A percentile compares a stretch with the other conserved stretches of the same genome.
Evolutionary conservation across 2,113 vertebrate species (phyloP).

Genomic region (Lates calcarifer): DNA sequence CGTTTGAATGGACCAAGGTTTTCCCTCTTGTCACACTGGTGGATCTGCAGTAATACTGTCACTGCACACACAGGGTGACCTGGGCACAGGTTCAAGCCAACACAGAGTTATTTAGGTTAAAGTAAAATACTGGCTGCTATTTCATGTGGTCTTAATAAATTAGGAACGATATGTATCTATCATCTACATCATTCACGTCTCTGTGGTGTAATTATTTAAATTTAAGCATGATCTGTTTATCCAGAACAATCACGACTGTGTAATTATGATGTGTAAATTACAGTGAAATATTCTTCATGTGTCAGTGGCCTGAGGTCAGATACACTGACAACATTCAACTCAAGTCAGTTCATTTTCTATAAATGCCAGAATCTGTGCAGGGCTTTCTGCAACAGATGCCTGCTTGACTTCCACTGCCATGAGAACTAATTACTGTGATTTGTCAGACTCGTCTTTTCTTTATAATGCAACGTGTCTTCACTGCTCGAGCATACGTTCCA

Average conservation of each 20-base stretch:
- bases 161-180: no score
- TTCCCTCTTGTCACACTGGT: not conserved
- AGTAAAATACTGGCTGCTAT: not conserved
- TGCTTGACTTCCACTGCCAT: not conserved
- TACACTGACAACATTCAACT: not conserved
- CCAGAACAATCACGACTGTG: not conserved
- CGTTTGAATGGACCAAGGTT: slow-evolving; percentile 2
- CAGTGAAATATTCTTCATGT: not conserved
- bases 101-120: not conserved
- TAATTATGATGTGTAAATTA: not conserved
- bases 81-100: not conserved
- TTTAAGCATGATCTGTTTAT: not conserved
- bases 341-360: not conserved
- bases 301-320: not conserved
- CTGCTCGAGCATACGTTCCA: not conserved
- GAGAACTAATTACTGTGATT: not conserved
- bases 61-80: not conserved
- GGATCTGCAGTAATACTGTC: not conserved
- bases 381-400: not conserved
- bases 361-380: not conserved
- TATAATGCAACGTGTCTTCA: not conserved
- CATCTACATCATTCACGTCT: no score
- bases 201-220: not conserved
- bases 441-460: not conserved
- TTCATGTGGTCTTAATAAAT: not conserved